Percentiles rank a stretch among this genome's conserved stretches.
Conservation (phyloP, 2,888 invertebrate genomes). For the Drosophila nr. perissopoda region DNA sequence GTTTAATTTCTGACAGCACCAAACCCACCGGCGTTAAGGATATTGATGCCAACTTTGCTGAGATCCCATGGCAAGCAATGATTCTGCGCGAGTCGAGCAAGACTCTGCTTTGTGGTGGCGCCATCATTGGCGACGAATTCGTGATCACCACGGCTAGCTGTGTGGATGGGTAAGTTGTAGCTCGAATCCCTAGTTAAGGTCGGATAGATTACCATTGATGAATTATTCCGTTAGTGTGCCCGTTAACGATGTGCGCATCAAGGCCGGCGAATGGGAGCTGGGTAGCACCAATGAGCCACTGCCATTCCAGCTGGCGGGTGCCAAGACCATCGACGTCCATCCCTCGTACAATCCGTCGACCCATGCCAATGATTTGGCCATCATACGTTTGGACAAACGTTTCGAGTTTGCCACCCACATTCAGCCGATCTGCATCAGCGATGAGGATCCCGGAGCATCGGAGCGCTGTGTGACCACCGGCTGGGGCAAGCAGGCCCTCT, state of each 20-base stretch:
- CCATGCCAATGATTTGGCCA: conserved; percentile 89
- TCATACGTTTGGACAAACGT: conserved; percentile 89
- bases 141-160: conserved; percentile 93
- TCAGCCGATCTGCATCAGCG: conserved; percentile 90
- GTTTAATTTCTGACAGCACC: conserved; percentile 62
- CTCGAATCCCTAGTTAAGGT: neutral
- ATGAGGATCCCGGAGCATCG: conserved; percentile 86
- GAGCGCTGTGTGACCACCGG: conserved; percentile 91
- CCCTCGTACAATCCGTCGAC: conserved; percentile 88
- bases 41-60: conserved; percentile 87
- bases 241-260: conserved; percentile 88
- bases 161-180: conserved; percentile 88
- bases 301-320: conserved; percentile 91
- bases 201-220: neutral
- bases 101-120: conserved; percentile 92
- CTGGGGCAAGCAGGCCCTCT: conserved; percentile 92
- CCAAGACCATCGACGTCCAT: conserved; percentile 89
- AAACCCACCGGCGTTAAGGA: conserved; percentile 82
- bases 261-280: conserved; percentile 93
- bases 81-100: conserved; percentile 89
- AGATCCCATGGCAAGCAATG: conserved; percentile 96
- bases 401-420: conserved; percentile 89
- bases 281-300: conserved; percentile 92
- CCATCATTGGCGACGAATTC: conserved; percentile 90
- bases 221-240: conserved; percentile 58